Percentiles rank a stretch among this genome's conserved stretches.
Evolutionary conservation across 1,140 invertebrate species (phyloP).

Genomic region (Zophobas morio): DNA sequence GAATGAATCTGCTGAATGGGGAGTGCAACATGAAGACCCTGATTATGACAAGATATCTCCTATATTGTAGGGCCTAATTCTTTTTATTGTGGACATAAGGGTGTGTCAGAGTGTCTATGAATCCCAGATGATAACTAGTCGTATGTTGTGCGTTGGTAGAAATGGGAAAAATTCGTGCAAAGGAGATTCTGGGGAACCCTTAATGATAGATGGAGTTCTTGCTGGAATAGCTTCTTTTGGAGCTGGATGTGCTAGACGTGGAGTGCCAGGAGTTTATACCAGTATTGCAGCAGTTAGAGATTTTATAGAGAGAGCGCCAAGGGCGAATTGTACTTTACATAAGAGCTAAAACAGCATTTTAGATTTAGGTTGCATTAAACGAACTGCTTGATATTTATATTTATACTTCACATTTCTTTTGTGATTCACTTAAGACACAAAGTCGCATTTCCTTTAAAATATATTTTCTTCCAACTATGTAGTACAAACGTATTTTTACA

Average conservation of each 20-base stretch:
- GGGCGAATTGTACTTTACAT: not conserved
- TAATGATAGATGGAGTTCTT: slow-evolving; percentile 66
- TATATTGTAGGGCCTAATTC: not conserved
- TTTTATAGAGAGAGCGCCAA: slow-evolving; percentile 66
- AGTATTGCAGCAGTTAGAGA: slow-evolving; percentile 69
- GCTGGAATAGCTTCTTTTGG: slow-evolving; percentile 75
- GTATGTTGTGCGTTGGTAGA: slow-evolving; percentile 52
- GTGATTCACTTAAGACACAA: no score
- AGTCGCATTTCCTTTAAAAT: no score
- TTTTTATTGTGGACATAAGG: not conserved
- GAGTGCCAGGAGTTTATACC: slow-evolving; percentile 77
- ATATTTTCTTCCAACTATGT: no score
- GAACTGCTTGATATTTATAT: not conserved
- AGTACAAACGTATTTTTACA: slow-evolving; percentile 26
- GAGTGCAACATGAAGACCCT: no score
- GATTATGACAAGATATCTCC: not conserved
- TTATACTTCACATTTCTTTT: no score
- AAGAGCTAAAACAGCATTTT: not conserved
- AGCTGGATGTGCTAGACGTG: slow-evolving; percentile 71
- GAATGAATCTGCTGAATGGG: no score
- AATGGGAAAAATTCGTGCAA: slow-evolving; percentile 33
- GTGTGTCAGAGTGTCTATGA: not conserved
- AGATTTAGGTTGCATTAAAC: not conserved
- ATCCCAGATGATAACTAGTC: not conserved
- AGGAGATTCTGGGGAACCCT: slow-evolving; percentile 50